These are phyloP conservation scores for Rhincodon typus DNA, from an alignment of 2,797 vertebrate genomes.

Conservation along the genomic window DNA sequence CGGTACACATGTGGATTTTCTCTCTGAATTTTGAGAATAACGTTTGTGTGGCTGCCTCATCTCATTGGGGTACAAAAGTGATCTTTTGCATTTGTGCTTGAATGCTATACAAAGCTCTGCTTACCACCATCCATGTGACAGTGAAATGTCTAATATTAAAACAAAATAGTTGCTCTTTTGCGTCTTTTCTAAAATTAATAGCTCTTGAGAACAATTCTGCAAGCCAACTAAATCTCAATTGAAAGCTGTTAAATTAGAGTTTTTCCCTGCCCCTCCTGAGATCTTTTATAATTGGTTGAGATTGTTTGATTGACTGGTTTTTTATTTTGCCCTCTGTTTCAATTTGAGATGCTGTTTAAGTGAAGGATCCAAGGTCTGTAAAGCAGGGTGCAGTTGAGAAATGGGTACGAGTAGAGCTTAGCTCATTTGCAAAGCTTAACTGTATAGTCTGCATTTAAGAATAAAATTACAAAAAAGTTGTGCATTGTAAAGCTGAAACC, in stretches of 20 bases:
- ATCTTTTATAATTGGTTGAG: neutral
- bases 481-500: neutral
- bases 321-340: neutral
- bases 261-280: neutral
- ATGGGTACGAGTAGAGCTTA: neutral
- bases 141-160: neutral
- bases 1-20: neutral
- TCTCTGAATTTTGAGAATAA: neutral
- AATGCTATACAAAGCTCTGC: neutral
- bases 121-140: neutral
- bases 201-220: neutral
- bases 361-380: neutral
- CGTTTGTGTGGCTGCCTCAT: neutral
- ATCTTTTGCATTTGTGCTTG: constrained; percentile 1
- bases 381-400: neutral
- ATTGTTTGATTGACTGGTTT: neutral
- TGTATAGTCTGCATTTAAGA: neutral
- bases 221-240: neutral
- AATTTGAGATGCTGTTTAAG: neutral
- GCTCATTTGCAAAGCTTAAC: neutral
- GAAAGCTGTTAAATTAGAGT: neutral
- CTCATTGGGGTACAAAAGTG: neutral
- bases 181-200: neutral
- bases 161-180: neutral
- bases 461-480: neutral